Evolutionary conservation across 2,888 invertebrate species (phyloP).

Genomic region (Patella pellucida): DNA sequence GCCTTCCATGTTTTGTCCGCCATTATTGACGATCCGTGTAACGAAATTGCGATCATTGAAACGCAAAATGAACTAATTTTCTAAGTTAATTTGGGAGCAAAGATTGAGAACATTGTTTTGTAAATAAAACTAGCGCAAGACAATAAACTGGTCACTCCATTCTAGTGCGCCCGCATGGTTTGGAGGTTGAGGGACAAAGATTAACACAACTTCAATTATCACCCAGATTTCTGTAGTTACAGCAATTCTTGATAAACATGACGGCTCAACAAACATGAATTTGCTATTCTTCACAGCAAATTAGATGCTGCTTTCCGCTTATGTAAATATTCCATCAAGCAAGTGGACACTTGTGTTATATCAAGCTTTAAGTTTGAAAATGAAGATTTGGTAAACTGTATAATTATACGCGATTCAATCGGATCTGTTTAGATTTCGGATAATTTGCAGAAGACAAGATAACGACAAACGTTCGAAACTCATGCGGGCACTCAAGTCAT

Average conservation of each 20-base stretch:
- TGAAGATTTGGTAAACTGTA: no score
- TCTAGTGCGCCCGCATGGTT: background rate
- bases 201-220: background rate
- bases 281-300: no score
- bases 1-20: background rate
- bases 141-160: constrained; percentile 1
- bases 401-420: no score
- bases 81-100: background rate
- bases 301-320: no score
- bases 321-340: no score
- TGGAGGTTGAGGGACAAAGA: background rate
- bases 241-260: background rate
- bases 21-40: background rate
- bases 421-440: no score
- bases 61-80: background rate
- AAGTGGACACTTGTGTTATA: no score
- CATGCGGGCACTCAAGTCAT: no score
- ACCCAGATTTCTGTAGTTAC: background rate
- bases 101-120: background rate
- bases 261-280: background rate
- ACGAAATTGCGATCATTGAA: background rate
- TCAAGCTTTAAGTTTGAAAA: no score
- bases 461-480: no score
- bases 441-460: no score
- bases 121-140: background rate